Evolutionary conservation across 2,888 invertebrate genomes (phyloP).

Genomic region (Melitaea athalia): DNA sequence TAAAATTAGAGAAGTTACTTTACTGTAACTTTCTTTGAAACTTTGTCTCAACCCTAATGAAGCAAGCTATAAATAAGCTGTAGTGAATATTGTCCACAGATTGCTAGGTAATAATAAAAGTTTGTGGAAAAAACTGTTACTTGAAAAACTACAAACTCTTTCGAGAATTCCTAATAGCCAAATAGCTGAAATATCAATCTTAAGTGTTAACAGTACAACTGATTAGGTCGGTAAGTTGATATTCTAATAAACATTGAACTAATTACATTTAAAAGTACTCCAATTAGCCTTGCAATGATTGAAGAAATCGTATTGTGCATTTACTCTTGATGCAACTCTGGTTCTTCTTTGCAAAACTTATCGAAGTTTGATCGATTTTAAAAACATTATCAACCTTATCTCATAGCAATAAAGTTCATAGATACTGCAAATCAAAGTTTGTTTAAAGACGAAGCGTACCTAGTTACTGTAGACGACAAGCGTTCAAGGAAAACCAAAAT

Average conservation of each 20-base stretch:
- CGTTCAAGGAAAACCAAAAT: conserved; percentile 28
- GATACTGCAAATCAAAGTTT: conserved; percentile 21
- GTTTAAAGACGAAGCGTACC: conserved; percentile 26
- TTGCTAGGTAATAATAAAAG: no score
- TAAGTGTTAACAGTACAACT: not conserved
- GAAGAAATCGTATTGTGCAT: conserved; percentile 36
- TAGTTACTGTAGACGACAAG: conserved; percentile 22
- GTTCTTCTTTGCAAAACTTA: conserved; percentile 50
- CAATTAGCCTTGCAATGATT: conserved; percentile 32
- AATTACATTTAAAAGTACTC: conserved; percentile 15
- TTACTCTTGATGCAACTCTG: conserved; percentile 45
- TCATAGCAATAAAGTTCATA: conserved; percentile 24
- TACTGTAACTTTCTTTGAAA: no score
- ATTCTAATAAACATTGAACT: conserved; percentile 5
- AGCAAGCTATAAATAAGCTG: no score
- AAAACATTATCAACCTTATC: conserved; percentile 24
- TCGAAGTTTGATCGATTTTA: conserved; percentile 20
- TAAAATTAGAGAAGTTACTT: no score
- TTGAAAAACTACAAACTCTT: no score
- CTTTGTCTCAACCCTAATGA: no score
- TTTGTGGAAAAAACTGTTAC: no score
- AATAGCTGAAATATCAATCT: not conserved
- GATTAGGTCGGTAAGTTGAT: not conserved
- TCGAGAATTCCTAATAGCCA: not conserved
- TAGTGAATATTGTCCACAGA: no score